phyloP scores from a whole-genome alignment of 92 coral and sea anemone species.

The Virgularia gustaviana region DNA sequence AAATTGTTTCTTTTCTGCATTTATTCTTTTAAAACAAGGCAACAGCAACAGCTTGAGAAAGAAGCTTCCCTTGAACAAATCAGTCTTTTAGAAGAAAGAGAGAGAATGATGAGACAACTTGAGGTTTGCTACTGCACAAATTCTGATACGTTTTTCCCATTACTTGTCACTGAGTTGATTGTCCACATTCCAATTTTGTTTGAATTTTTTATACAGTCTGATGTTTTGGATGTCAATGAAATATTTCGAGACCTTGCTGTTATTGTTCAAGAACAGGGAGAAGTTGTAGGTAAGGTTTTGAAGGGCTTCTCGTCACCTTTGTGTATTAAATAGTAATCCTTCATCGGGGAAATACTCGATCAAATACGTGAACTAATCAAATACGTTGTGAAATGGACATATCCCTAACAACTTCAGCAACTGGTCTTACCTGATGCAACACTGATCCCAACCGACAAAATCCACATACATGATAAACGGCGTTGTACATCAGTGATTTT shows the following conservation, averaged over 20 bases:
- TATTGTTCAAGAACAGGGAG: conserved; percentile 54
- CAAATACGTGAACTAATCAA: too few relatives aligned
- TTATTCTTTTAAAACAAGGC: conserved; percentile 48
- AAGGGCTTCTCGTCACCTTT: neutral
- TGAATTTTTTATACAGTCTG: conserved; percentile 39
- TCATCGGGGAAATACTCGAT: too few relatives aligned
- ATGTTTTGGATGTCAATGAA: conserved; percentile 52
- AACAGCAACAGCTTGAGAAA: conserved; percentile 69
- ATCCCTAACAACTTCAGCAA: neutral
- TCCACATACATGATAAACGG: too few relatives aligned
- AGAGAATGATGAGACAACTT: conserved; percentile 74
- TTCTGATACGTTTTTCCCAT: neutral
- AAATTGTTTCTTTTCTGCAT: neutral
- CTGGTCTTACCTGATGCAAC: too few relatives aligned
- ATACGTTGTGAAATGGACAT: neutral
- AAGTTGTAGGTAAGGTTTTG: conserved; percentile 52
- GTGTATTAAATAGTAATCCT: too few relatives aligned
- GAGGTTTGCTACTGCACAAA: conserved; percentile 51
- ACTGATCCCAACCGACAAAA: too few relatives aligned
- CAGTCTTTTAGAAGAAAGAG: conserved; percentile 73
- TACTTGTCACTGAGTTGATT: neutral
- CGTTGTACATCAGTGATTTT: too few relatives aligned
- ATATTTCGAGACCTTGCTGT: conserved; percentile 55
- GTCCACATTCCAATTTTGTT: neutral
- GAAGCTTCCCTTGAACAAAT: conserved; percentile 79